phyloP scores from a whole-genome alignment of 2,888 invertebrate genomes.

The Phaonia tiefii region DNA sequence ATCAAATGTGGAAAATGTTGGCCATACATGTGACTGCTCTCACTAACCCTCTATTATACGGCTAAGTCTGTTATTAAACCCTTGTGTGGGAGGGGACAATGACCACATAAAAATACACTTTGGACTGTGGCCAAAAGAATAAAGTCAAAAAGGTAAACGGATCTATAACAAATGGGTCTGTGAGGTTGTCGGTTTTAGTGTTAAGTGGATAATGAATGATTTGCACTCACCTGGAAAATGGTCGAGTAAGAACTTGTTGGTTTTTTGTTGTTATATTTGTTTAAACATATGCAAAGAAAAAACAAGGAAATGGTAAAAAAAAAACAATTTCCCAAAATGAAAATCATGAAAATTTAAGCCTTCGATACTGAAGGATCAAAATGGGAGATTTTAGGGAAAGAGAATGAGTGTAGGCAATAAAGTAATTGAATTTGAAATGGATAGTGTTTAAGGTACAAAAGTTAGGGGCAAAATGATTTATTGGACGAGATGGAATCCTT shows the following conservation, averaged over 20 bases:
- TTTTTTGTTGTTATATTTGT: constrained; percentile 52
- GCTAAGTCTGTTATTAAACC: constrained; percentile 37
- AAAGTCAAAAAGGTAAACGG: constrained; percentile 51
- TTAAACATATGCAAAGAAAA: constrained; percentile 46
- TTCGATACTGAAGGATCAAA: not conserved
- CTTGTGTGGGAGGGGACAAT: constrained; percentile 9
- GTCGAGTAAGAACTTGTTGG: constrained; percentile 33
- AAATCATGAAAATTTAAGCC: too few relatives aligned
- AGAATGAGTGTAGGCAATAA: constrained; percentile 15
- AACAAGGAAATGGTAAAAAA: not conserved
- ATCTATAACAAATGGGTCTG: constrained; percentile 46
- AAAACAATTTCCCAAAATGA: not conserved
- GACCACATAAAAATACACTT: constrained; percentile 8
- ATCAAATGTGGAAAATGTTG: constrained; percentile 40
- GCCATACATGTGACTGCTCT: constrained; percentile 23
- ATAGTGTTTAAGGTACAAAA: not conserved
- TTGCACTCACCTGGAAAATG: constrained; percentile 56
- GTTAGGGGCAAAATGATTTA: not conserved
- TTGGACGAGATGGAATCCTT: too few relatives aligned
- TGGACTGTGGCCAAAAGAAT: constrained; percentile 31
- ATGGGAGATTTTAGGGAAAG: constrained; percentile 5
- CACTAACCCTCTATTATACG: constrained; percentile 50
- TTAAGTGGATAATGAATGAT: constrained; percentile 61
- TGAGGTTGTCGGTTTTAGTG: constrained; percentile 38
- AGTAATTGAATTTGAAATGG: constrained; percentile 18